Conservation (phyloP, 2,797 vertebrate genomes). For the Parauchenoglanis ngamensis region DNA sequence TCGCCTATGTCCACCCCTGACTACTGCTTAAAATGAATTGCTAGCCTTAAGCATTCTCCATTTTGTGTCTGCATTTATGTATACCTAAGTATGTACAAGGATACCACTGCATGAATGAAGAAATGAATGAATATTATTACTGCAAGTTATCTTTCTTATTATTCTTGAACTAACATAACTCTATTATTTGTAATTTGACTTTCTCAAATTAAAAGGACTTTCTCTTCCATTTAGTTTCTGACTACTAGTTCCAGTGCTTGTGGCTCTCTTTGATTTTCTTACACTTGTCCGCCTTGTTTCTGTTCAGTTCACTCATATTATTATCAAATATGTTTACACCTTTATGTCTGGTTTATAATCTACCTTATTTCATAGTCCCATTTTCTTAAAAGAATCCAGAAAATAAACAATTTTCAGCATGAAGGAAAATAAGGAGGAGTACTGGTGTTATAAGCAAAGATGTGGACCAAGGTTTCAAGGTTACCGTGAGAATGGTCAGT, state of each 20-base stretch:
- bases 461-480: conserved; percentile 1
- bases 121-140: background rate
- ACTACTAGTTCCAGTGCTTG: background rate
- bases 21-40: too few species aligned
- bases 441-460: conserved; percentile 9
- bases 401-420: background rate
- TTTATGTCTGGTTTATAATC: background rate
- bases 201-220: background rate
- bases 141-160: background rate
- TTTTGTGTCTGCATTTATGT: too few species aligned
- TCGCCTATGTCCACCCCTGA: too few species aligned
- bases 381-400: background rate
- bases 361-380: background rate
- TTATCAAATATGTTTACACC: background rate
- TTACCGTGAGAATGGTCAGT: conserved; percentile 35
- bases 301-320: background rate
- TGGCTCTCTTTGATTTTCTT: background rate
- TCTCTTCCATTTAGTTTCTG: background rate
- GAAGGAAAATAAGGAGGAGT: background rate
- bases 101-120: background rate
- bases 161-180: background rate
- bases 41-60: too few species aligned
- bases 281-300: background rate
- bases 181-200: background rate
- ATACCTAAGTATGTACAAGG: background rate